phyloP scores from a whole-genome alignment of 1,140 invertebrate species.

The Bicyclus anynana region DNA sequence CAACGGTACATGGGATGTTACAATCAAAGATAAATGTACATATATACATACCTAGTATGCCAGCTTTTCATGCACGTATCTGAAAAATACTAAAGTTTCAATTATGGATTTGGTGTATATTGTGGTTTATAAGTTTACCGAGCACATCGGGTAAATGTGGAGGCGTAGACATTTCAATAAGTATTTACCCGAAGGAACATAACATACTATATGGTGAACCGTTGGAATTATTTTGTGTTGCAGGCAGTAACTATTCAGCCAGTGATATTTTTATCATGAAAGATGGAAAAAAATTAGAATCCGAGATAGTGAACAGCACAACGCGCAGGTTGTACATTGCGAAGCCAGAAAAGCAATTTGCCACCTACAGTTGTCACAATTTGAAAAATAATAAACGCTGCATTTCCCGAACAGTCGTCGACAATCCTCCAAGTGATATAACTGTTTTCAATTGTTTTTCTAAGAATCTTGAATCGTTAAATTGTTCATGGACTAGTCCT shows the following conservation, averaged over 20 bases:
- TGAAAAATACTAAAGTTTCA: too few relatives aligned
- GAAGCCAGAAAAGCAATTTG: conserved; percentile 41
- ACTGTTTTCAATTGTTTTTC: conserved; percentile 82
- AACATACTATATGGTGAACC: conserved; percentile 52
- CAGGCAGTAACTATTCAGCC: conserved; percentile 41
- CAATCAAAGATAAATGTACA: too few relatives aligned
- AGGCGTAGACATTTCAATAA: conserved; percentile 44
- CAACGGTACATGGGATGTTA: too few relatives aligned
- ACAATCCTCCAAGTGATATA: conserved; percentile 73
- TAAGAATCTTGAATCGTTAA: conserved; percentile 81
- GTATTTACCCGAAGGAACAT: conserved; percentile 42
- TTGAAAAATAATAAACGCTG: conserved; percentile 47
- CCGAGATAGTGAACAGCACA: conserved; percentile 50
- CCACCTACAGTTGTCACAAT: conserved; percentile 53
- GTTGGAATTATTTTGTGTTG: conserved; percentile 57
- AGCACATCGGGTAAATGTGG: conserved; percentile 53
- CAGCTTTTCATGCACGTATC: too few relatives aligned
- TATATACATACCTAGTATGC: too few relatives aligned
- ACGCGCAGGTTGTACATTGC: conserved; percentile 50
- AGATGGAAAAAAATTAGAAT: conserved; percentile 26
- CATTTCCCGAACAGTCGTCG: conserved; percentile 50
- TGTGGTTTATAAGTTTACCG: conserved; percentile 55
- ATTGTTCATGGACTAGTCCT: conserved; percentile 81
- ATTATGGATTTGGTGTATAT: conserved; percentile 57
- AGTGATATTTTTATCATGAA: conserved; percentile 47